Conservation (phyloP, 2,797 vertebrate species). For the Notamacropus eugenii region DNA sequence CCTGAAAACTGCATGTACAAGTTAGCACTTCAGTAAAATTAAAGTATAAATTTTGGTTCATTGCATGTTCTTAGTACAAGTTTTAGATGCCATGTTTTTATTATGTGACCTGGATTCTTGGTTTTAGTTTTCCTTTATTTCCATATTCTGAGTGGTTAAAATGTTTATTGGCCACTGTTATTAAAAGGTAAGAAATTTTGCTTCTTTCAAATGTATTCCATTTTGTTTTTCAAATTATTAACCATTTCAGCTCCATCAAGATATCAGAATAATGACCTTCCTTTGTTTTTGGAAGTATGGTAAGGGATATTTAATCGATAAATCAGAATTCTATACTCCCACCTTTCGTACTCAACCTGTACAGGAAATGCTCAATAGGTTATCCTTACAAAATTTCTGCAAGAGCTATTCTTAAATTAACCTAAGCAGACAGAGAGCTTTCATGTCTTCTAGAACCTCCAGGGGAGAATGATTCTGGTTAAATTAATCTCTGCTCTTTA, state of each 20-base stretch:
- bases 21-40: background rate
- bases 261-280: background rate
- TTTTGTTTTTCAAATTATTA: background rate
- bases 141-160: background rate
- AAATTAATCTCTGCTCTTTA: background rate
- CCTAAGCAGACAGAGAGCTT: background rate
- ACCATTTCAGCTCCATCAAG: background rate
- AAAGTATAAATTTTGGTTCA: background rate
- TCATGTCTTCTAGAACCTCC: background rate
- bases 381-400: background rate
- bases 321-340: background rate
- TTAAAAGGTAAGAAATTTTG: background rate
- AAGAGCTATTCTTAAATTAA: too few relatives aligned
- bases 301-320: background rate
- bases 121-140: background rate
- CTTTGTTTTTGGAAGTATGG: background rate
- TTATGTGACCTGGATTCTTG: background rate
- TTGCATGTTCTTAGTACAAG: background rate
- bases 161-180: background rate
- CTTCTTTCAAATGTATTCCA: background rate
- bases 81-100: background rate
- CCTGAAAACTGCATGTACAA: background rate
- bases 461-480: background rate
- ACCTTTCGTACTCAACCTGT: background rate
- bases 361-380: background rate